Evolutionary conservation across 92 coral and sea anemone genomes (phyloP).

Genomic region (Bergia puertoricense): DNA sequence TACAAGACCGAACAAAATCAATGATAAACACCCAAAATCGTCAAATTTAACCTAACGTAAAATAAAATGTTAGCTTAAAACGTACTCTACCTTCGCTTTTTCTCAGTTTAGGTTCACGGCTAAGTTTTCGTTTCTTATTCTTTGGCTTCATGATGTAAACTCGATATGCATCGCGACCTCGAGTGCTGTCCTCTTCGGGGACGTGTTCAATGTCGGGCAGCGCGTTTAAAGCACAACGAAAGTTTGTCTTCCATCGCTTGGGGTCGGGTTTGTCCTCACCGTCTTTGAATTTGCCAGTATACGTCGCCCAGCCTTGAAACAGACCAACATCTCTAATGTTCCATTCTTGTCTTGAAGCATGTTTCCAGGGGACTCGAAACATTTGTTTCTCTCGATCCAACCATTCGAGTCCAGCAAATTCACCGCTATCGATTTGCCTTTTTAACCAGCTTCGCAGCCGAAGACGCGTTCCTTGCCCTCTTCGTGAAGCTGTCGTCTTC

Average conservation of each 20-base stretch:
- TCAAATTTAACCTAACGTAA: too few relatives aligned
- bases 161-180: constrained; percentile 54
- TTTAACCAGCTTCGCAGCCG: constrained; percentile 75
- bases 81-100: constrained; percentile 26
- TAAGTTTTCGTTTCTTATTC: background rate
- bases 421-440: constrained; percentile 54
- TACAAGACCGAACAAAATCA: background rate
- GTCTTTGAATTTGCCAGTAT: constrained; percentile 63
- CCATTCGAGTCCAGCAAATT: constrained; percentile 63
- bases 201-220: constrained; percentile 61
- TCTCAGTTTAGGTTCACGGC: background rate
- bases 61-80: background rate
- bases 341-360: constrained; percentile 68
- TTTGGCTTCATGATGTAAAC: constrained; percentile 55
- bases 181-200: constrained; percentile 43
- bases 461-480: constrained; percentile 19
- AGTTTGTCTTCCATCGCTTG: constrained; percentile 76
- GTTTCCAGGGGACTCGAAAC: constrained; percentile 76
- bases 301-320: constrained; percentile 68
- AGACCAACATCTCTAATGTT: constrained; percentile 33
- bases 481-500: background rate
- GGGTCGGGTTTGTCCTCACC: constrained; percentile 45
- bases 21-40: background rate
- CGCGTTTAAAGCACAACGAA: constrained; percentile 76
- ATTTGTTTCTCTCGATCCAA: constrained; percentile 57